phyloP scores from a whole-genome alignment of 2,888 invertebrate genomes.

The Cheilosia urbana region DNA sequence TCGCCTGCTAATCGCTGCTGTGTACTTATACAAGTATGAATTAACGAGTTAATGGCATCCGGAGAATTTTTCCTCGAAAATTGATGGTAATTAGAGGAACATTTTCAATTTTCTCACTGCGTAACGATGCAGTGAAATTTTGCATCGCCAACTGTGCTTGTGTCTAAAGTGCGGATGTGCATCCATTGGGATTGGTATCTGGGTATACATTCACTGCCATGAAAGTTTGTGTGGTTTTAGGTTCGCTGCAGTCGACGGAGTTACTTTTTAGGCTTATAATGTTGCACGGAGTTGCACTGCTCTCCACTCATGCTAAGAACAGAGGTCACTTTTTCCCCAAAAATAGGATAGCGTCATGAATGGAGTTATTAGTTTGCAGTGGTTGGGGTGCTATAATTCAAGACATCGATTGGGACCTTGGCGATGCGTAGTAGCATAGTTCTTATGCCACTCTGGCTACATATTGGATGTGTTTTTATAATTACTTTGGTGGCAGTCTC shows the following conservation, averaged over 20 bases:
- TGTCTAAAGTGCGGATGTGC: slow-evolving; percentile 33
- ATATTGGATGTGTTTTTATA: no score
- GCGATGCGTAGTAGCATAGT: no score
- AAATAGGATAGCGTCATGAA: no score
- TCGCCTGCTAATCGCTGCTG: slow-evolving; percentile 33
- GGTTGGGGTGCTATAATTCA: no score
- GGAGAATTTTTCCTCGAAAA: slow-evolving; percentile 59
- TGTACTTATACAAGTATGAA: slow-evolving; percentile 16
- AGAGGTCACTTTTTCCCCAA: no score
- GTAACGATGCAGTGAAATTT: slow-evolving; percentile 66
- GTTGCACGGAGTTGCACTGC: no score
- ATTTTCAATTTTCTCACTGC: slow-evolving; percentile 66
- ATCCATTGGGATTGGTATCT: slow-evolving; percentile 20
- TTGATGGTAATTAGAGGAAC: slow-evolving; percentile 38
- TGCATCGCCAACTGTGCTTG: slow-evolving; percentile 29
- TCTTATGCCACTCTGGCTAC: no score
- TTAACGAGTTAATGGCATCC: slow-evolving; percentile 40
- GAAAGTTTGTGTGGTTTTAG: slow-evolving; percentile 7
- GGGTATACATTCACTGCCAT: background rate
- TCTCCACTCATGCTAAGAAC: no score
- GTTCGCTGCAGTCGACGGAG: background rate
- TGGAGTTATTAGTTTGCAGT: no score
- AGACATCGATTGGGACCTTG: no score
- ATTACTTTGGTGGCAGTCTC: no score
- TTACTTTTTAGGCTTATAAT: background rate